Base-by-base conservation (phyloP, 64 coral and sea anemone species). In the Actinia equina region DNA sequence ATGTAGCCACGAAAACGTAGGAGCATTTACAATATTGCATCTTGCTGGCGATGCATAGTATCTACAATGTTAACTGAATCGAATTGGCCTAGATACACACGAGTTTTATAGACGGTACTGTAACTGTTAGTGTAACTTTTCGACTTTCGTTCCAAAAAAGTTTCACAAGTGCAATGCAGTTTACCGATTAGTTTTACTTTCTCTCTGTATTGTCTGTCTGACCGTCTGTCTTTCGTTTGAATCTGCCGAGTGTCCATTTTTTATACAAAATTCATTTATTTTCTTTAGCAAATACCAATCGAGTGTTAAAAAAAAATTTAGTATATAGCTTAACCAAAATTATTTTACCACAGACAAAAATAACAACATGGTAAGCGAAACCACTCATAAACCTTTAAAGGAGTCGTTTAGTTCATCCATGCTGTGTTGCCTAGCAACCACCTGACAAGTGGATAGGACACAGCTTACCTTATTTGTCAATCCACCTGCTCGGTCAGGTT, bases 391-490 rank as follows among this genome's bases (percentile, higher is more conserved):
- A 74, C 69, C n/a, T 4, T 69, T 69, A 26, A 74, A 74, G n/a
- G 42, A 74, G 69, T 74, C 69, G 25, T 74, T 74, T 41, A 41
- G 26, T n/a, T 74, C 69, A 81, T 49, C 25, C 78, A 13, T 81
- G 22, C 78, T 49, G 42, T 44, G 78, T 81, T 81, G 49, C 78
- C 44, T 81, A 81, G 78, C 78, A 81, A 81, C 78, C 26, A 52
- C 4, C 42, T 20, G 78, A 52, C 77, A 42, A 81, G 76, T 44
- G 6, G 14, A 26, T 74, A 81, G 44, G 44, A 81, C 78, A 52
- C 69, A 52, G 49, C 44, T 81, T 81, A 81, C 78, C 78, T 51
- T 81, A 81, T 49, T 49, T 81, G 78, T 49, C 78, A 81, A 81
- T 81, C 78, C 78, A 81, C 78, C 78, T 81, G 78, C 27, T 81